Conservation (phyloP, 1,140 invertebrate species). For the Halesus radiatus region DNA sequence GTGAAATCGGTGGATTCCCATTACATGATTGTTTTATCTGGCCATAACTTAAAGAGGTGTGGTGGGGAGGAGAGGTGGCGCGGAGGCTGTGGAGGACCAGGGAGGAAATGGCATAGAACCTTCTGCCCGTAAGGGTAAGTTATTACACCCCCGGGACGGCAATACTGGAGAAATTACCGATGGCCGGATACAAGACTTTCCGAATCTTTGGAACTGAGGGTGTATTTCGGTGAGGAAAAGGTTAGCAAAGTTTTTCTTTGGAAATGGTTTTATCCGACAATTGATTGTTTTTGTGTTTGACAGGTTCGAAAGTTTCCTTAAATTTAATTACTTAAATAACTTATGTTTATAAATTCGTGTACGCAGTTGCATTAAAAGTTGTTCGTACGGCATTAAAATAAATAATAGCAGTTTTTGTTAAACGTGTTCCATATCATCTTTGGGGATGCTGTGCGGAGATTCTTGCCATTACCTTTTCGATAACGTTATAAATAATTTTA, state of each 20-base stretch:
- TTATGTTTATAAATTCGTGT: too few relatives aligned
- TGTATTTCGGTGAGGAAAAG: not conserved
- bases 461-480: too few relatives aligned
- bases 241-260: conserved; percentile 1
- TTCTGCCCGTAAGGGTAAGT: conserved; percentile 24
- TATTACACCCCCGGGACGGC: conserved; percentile 10
- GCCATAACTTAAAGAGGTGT: conserved; percentile 20
- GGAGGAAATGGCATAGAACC: conserved; percentile 1
- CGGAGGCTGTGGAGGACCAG: not conserved
- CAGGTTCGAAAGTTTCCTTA: too few relatives aligned
- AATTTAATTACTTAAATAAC: too few relatives aligned
- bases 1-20: conserved; percentile 11
- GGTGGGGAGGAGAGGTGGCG: not conserved
- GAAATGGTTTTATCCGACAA: not conserved
- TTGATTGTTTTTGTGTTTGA: too few relatives aligned
- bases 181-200: not conserved
- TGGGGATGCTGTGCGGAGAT: too few relatives aligned
- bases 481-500: too few relatives aligned
- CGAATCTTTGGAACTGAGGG: conserved; percentile 2
- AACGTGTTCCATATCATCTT: too few relatives aligned
- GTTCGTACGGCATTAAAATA: too few relatives aligned
- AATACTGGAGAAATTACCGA: conserved; percentile 25
- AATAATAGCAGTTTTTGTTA: too few relatives aligned
- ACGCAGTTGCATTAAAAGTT: too few relatives aligned
- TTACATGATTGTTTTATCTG: conserved; percentile 31